Evolutionary conservation across 2,888 invertebrate genomes (phyloP), one percentile per base, ranked within the genome.

Genomic region (Aelia acuminata): DNA sequence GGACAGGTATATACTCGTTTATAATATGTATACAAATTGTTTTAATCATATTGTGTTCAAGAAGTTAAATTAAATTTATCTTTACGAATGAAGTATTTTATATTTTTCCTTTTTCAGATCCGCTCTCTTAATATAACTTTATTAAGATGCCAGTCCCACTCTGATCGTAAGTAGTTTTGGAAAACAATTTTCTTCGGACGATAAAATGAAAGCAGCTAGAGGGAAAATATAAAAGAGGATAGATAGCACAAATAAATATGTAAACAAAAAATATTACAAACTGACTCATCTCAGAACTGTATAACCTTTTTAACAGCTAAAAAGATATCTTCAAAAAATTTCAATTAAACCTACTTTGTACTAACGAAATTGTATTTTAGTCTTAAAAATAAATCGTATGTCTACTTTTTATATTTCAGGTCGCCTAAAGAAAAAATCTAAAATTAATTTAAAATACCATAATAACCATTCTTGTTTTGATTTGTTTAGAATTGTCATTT

Each of bases 311-410:
- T 20, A 53, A 20, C 5, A 53, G 10, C n/a, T 10, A 8, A 7
- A 53, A 53, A n/a, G 53, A 53, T 53, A 53, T 10, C 10, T n/a
- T n/a, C n/a, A 22, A 8, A 1, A 22, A 8, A 53, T 53, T 53
- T 53, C 53, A n/a, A 53, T 53, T 53, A 53, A 53, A 53, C n/a
- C n/a, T 53, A 53, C n/a, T 53, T 53, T 53, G n/a, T n/a, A n/a
- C n/a, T 53, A 10, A 7, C 11, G 4, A 53, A 53, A 53, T 43
- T 53, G 53, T 53, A 53, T n/a, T n/a, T 10, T 7, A 53, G 20
- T 3, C 11, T 20, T 20, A 20, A 20, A 53, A 53, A 53, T 20
- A 53, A n/a, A 50, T 50, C 18, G 18, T 50, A 50, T 3, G 20
- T 50, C n/a, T 43, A 43, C 43, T 43, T 43, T 43, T 50, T 50